Evolutionary conservation across 2,797 vertebrate genomes (phyloP).

Genomic region (Pangasius larnaudii): DNA sequence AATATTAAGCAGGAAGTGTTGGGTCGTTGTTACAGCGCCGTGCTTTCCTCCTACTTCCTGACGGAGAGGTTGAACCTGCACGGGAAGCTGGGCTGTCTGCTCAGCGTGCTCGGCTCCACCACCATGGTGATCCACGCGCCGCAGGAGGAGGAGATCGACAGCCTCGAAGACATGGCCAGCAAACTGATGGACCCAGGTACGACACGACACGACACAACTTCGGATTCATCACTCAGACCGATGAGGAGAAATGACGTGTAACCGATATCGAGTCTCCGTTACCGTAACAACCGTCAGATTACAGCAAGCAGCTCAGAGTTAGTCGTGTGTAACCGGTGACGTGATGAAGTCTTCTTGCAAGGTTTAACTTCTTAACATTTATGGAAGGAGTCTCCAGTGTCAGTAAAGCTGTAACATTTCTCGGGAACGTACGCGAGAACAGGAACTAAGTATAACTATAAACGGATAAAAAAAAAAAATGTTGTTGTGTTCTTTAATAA

Average conservation of each 20-base stretch:
- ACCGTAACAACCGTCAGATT: background rate
- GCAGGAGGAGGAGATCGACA: conserved; percentile 93
- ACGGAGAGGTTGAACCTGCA: conserved; percentile 96
- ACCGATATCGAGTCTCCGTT: background rate
- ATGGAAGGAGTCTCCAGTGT: background rate
- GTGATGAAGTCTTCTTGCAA: background rate
- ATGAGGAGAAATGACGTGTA: background rate
- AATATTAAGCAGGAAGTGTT: background rate
- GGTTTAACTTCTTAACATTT: too few relatives aligned
- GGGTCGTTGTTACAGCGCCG: conserved; percentile 80
- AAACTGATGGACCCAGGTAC: conserved; percentile 96
- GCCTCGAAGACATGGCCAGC: conserved; percentile 86
- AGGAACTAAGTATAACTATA: background rate
- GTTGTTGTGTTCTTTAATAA: background rate
- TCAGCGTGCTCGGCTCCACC: conserved; percentile 94
- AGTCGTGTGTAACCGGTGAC: background rate
- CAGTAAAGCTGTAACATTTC: background rate
- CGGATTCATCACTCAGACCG: background rate
- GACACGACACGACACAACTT: background rate
- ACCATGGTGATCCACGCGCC: conserved; percentile 99
- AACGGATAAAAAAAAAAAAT: background rate
- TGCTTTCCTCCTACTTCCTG: conserved; percentile 96
- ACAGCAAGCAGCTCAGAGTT: too few relatives aligned
- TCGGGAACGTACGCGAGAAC: background rate
- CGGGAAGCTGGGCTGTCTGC: conserved; percentile 94